Percentiles rank a stretch among this genome's conserved stretches.
Evolutionary conservation across 2,888 invertebrate species (phyloP).

Genomic region (Leptinotarsa rubiginosa): DNA sequence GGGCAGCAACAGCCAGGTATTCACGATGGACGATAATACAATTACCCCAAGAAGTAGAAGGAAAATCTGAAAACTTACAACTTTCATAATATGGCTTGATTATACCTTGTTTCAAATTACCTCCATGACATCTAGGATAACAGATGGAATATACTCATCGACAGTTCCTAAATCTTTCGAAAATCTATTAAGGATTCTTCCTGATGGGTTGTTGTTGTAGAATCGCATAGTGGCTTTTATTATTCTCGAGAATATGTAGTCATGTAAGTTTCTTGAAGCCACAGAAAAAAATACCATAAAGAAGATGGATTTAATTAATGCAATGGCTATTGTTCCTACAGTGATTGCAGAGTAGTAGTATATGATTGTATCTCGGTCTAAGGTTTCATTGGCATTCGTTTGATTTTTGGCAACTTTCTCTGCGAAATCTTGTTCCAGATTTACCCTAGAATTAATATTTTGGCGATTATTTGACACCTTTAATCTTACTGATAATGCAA

Average conservation of each 20-base stretch:
- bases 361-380: conserved; percentile 59
- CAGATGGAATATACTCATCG: conserved; percentile 72
- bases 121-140: conserved; percentile 61
- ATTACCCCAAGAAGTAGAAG: conserved; percentile 77
- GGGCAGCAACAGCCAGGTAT: conserved; percentile 77
- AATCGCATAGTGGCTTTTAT: conserved; percentile 62
- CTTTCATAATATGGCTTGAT: conserved; percentile 7
- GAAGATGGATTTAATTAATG: conserved; percentile 59
- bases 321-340: conserved; percentile 63
- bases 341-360: conserved; percentile 68
- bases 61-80: conserved; percentile 53
- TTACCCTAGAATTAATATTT: conserved; percentile 55
- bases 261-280: conserved; percentile 62
- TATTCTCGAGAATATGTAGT: conserved; percentile 59
- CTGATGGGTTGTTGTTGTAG: conserved; percentile 63
- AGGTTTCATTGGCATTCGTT: conserved; percentile 46
- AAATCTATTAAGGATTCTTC: conserved; percentile 64
- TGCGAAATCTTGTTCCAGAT: conserved; percentile 59
- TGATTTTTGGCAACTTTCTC: conserved; percentile 45
- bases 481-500: no score
- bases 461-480: no score
- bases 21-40: conserved; percentile 78
- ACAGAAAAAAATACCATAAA: conserved; percentile 61
- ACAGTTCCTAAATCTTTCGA: conserved; percentile 70
- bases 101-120: conserved; percentile 47